phyloP scores from a whole-genome alignment of 2,113 vertebrate species.

The Aix galericulata region DNA sequence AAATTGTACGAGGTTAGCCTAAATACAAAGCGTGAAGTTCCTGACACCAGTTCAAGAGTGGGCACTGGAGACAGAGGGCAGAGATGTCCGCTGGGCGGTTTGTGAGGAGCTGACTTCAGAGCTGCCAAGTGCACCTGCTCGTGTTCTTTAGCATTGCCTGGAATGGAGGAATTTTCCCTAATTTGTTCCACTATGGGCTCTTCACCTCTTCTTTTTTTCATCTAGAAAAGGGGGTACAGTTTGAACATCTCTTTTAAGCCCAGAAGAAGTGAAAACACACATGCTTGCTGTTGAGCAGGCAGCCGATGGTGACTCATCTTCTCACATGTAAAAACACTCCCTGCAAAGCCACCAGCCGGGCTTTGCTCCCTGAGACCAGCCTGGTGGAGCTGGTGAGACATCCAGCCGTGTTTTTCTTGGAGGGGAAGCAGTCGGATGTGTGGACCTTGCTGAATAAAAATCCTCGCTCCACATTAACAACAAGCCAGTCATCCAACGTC shows the following conservation, averaged over 20 bases:
- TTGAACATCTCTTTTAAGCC: neutral
- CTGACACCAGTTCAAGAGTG: neutral
- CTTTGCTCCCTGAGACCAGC: neutral
- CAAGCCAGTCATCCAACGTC: neutral
- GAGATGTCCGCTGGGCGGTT: neutral
- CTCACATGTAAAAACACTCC: constrained; percentile 2
- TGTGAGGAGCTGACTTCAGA: neutral
- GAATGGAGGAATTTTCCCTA: neutral
- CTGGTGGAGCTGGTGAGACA: constrained; percentile 54
- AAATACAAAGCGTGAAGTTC: neutral
- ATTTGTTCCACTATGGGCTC: neutral
- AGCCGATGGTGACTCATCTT: constrained; percentile 11
- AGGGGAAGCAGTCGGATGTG: neutral
- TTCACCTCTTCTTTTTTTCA: neutral
- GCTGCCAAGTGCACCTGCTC: neutral
- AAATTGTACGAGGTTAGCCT: neutral
- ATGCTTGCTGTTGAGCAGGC: constrained; percentile 15
- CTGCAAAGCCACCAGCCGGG: neutral
- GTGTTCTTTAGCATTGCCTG: neutral
- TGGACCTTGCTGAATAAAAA: constrained; percentile 19
- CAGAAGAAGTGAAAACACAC: neutral
- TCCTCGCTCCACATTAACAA: constrained; percentile 28
- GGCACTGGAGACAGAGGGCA: neutral
- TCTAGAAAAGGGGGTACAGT: neutral
- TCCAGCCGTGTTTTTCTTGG: constrained; percentile 26